Percentiles rank a stretch among this genome's conserved stretches.
Evolutionary conservation across 2,113 vertebrate species (phyloP).

Genomic region (Ploceus nigricollis): DNA sequence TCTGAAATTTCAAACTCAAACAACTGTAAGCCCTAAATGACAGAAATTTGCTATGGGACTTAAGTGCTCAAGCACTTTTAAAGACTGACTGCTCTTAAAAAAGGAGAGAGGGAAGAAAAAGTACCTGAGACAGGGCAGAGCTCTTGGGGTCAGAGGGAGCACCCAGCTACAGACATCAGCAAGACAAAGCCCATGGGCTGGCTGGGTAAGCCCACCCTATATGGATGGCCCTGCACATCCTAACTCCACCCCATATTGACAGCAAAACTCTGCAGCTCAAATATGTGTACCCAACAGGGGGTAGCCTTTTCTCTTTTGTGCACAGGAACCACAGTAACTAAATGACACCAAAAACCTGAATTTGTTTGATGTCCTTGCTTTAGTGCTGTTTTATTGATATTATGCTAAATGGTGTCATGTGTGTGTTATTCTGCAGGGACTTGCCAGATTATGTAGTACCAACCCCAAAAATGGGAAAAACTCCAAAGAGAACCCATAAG

Average conservation of each 20-base stretch:
- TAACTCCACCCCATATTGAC: fast-evolving
- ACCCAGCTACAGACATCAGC: not conserved
- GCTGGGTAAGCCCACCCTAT: not conserved
- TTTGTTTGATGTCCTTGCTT: not conserved
- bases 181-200: not conserved
- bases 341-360: not conserved
- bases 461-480: not conserved
- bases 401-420: not conserved
- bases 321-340: not conserved
- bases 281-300: not conserved
- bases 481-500: not conserved
- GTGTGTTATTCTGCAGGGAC: not conserved
- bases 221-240: not conserved
- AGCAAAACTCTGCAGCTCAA: not conserved
- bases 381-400: not conserved
- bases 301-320: not conserved
- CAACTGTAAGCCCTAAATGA: not conserved
- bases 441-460: not conserved
- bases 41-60: not conserved
- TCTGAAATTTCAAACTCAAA: not conserved
- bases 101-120: not conserved
- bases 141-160: not conserved
- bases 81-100: not conserved
- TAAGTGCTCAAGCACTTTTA: not conserved
- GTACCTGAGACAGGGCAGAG: not conserved